phyloP scores from a whole-genome alignment of 2,888 invertebrate species.

The Idaea dimidiata region DNA sequence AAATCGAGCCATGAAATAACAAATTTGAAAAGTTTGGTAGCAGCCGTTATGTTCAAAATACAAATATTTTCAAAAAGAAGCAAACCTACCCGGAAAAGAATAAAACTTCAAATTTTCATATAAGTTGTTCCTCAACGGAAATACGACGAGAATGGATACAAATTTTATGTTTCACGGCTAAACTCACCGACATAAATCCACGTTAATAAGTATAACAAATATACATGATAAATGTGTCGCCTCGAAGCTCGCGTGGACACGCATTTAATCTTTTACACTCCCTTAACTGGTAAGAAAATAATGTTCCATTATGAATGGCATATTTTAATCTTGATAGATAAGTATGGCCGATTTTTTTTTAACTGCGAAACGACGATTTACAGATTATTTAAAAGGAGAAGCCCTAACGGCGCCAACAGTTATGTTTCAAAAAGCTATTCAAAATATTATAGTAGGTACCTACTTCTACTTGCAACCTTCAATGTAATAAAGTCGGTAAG shows the following conservation, averaged over 20 bases:
- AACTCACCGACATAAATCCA: conserved; percentile 28
- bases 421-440: neutral
- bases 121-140: conserved; percentile 23
- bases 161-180: conserved; percentile 28
- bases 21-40: too few species aligned
- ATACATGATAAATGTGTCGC: conserved; percentile 25
- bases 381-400: too few species aligned
- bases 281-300: conserved; percentile 14
- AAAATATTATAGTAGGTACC: neutral
- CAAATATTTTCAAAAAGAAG: neutral
- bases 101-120: conserved; percentile 17
- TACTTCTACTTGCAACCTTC: neutral
- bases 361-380: too few species aligned
- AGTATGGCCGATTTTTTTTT: too few species aligned
- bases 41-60: neutral
- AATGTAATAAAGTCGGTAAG: conserved; percentile 3
- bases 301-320: conserved; percentile 18
- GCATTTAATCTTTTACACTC: conserved; percentile 22
- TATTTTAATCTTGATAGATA: conserved; percentile 9
- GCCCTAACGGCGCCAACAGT: neutral
- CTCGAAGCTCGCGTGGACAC: conserved; percentile 23
- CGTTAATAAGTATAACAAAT: conserved; percentile 27
- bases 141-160: conserved; percentile 26
- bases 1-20: too few species aligned
- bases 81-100: neutral